Percentiles rank a stretch among this genome's conserved stretches.
Conservation (phyloP, 2,888 invertebrate species). For the Lithosia quadra region DNA sequence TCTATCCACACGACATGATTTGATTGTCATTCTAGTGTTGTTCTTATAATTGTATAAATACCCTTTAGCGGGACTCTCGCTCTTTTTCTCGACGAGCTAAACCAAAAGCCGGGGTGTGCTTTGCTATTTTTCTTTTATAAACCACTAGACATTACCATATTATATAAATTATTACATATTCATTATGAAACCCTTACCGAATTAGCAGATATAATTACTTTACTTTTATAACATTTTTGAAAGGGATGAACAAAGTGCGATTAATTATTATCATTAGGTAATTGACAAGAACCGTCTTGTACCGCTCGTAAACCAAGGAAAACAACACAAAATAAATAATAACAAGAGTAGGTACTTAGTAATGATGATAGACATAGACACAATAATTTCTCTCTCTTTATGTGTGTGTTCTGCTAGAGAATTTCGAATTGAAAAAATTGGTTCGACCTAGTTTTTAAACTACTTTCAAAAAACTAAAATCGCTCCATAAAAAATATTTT, state of each 20-base stretch:
- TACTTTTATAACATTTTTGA: slow-evolving; percentile 9
- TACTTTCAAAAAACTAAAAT: no score
- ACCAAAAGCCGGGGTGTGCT: no score
- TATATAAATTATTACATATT: no score
- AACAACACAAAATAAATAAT: background rate
- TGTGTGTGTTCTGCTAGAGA: no score
- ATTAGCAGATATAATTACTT: slow-evolving; percentile 13
- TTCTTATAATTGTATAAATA: no score
- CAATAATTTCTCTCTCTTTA: background rate
- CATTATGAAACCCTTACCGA: slow-evolving; percentile 3
- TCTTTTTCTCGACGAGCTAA: background rate
- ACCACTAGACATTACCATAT: background rate
- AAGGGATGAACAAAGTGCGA: slow-evolving; percentile 25
- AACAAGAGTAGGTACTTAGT: background rate
- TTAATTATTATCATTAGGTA: slow-evolving; percentile 36
- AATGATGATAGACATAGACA: background rate
- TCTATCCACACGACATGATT: no score
- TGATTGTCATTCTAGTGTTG: no score
- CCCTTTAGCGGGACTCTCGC: background rate
- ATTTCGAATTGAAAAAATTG: no score
- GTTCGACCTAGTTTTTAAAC: no score
- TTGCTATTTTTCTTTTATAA: background rate
- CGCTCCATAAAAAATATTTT: no score
- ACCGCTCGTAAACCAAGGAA: background rate
- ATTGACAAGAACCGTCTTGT: slow-evolving; percentile 22